These are phyloP conservation scores for Leptopilina drosophilae DNA, from an alignment of 2,888 invertebrate genomes.

Conservation along the genomic window DNA sequence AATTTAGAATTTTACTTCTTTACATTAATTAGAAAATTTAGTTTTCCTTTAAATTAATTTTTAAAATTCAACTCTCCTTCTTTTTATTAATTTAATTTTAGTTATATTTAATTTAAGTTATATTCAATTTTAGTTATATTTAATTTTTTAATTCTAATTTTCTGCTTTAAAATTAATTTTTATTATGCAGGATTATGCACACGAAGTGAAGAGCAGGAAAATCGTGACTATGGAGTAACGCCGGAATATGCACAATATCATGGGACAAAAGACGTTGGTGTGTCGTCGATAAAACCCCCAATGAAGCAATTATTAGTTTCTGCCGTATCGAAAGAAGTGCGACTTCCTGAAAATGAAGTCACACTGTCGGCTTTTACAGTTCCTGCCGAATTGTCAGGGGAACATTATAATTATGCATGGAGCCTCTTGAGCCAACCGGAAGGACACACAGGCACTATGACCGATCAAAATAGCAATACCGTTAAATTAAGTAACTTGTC, in stretches of 20 bases:
- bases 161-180: not conserved
- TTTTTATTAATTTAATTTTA: slow-evolving; percentile 7
- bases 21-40: no score
- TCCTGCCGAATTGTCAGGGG: slow-evolving; percentile 85
- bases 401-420: slow-evolving; percentile 93
- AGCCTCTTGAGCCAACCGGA: slow-evolving; percentile 90
- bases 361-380: slow-evolving; percentile 89
- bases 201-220: slow-evolving; percentile 58
- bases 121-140: not conserved
- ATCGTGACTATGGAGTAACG: slow-evolving; percentile 59
- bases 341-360: slow-evolving; percentile 90
- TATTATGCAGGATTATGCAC: slow-evolving; percentile 63
- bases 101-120: slow-evolving; percentile 12
- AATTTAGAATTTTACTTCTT: no score
- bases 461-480: slow-evolving; percentile 89
- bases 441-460: slow-evolving; percentile 86
- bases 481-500: slow-evolving; percentile 90
- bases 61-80: not conserved
- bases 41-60: no score
- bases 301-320: slow-evolving; percentile 85
- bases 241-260: slow-evolving; percentile 56
- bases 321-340: slow-evolving; percentile 87
- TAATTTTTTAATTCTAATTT: not conserved
- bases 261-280: slow-evolving; percentile 57
- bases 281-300: slow-evolving; percentile 77